These are phyloP conservation scores for Sebastolobus alascanus DNA, from an alignment of 2,797 vertebrate genomes.

Conservation along the genomic window DNA sequence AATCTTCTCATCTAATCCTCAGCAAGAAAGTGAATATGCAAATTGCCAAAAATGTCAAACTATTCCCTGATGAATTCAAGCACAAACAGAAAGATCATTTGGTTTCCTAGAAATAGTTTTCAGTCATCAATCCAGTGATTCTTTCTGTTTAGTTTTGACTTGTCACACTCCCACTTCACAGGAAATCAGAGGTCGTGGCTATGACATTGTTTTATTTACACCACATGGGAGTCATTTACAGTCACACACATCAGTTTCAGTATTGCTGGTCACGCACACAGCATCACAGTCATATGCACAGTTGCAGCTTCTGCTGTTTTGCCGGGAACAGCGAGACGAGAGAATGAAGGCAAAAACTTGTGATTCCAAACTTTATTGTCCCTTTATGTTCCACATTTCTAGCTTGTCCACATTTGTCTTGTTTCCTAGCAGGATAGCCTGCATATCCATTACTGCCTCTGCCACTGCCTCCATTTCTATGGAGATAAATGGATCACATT, in stretches of 20 bases:
- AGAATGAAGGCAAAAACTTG: conserved; percentile 17
- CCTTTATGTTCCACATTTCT: conserved; percentile 53
- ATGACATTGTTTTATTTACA: conserved; percentile 51
- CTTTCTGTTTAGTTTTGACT: not conserved
- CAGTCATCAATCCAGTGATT: no score
- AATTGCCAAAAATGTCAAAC: not conserved
- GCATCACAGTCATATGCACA: conserved; percentile 32
- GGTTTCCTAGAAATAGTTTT: not conserved
- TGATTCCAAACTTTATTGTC: conserved; percentile 69
- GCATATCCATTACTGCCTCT: conserved; percentile 74
- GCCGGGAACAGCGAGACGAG: not conserved
- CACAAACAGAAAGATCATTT: not conserved
- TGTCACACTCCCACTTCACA: conserved; percentile 17
- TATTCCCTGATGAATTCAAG: not conserved
- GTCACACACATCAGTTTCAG: conserved; percentile 44
- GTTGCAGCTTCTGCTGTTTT: conserved; percentile 32
- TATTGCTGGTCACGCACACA: conserved; percentile 28
- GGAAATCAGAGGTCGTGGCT: conserved; percentile 27
- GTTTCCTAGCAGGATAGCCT: conserved; percentile 59
- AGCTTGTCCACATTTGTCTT: conserved; percentile 61
- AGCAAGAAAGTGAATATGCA: not conserved
- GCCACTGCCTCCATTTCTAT: conserved; percentile 82
- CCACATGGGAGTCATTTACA: conserved; percentile 24
- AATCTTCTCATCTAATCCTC: not conserved
- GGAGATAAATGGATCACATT: conserved; percentile 72